A percentile compares a stretch with the other conserved stretches of the same genome.
Evolutionary conservation across 2,113 vertebrate genomes (phyloP).

Genomic region (Fregetta grallaria): DNA sequence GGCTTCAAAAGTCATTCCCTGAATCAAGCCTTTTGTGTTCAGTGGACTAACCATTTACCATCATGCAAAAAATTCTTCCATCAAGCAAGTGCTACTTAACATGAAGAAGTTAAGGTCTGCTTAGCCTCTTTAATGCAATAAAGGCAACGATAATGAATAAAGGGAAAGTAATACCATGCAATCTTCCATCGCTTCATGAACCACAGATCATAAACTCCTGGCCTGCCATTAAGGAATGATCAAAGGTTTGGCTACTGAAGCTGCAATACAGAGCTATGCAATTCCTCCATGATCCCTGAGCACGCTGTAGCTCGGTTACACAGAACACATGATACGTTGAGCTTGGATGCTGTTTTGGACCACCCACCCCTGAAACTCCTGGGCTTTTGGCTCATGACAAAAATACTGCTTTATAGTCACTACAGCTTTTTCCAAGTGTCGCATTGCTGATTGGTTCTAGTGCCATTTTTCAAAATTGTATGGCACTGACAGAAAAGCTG

Average conservation of each 20-base stretch:
- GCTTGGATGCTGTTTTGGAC: background rate
- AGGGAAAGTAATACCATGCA: background rate
- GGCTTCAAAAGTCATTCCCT: background rate
- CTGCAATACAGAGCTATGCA: background rate
- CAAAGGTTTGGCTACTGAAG: background rate
- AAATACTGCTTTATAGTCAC: background rate
- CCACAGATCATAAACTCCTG: background rate
- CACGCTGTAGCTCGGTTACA: background rate
- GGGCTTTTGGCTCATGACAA: background rate
- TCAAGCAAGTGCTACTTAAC: background rate
- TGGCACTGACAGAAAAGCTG: background rate
- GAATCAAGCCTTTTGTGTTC: background rate
- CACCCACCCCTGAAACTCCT: background rate
- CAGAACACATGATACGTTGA: background rate
- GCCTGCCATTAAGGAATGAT: background rate
- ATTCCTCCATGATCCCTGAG: background rate
- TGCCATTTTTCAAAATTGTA: background rate
- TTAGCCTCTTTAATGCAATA: background rate
- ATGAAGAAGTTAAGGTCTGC: background rate
- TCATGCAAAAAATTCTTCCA: background rate
- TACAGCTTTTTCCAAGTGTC: background rate
- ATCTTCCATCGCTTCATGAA: background rate
- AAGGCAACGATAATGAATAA: background rate
- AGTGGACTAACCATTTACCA: background rate
- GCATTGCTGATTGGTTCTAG: accelerated